Evolutionary conservation across 2,113 vertebrate species (phyloP).

Genomic region (Apistogramma diplotaenia): DNA sequence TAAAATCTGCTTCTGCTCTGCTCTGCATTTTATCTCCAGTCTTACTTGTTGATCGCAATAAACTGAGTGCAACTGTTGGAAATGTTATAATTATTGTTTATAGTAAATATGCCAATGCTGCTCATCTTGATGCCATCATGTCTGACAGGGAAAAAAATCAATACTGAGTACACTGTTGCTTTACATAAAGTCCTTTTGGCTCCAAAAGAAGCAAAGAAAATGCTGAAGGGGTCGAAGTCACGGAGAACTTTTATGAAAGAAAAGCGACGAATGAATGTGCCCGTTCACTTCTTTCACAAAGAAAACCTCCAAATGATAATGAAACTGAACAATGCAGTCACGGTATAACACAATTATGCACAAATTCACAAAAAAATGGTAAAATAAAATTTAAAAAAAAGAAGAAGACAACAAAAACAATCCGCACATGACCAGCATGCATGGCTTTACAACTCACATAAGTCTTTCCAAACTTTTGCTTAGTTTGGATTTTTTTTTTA

Average conservation of each 20-base stretch:
- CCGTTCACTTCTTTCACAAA: conserved; percentile 71
- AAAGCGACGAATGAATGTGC: conserved; percentile 63
- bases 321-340: conserved; percentile 83
- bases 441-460: conserved; percentile 80
- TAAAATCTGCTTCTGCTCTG: not conserved
- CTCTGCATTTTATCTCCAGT: conserved; percentile 24
- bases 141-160: conserved; percentile 11
- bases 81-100: not conserved
- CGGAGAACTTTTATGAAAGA: conserved; percentile 78
- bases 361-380: conserved; percentile 80
- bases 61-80: not conserved
- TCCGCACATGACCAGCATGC: conserved; percentile 94
- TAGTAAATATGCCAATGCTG: not conserved
- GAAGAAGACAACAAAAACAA: conserved; percentile 67
- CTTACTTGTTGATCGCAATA: conserved; percentile 62
- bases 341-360: conserved; percentile 81
- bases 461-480: conserved; percentile 66
- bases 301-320: conserved; percentile 80
- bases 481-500: conserved; percentile 65
- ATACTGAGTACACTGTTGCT: conserved; percentile 15
- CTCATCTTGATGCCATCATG: not conserved
- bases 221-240: conserved; percentile 51
- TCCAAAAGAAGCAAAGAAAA: conserved; percentile 14
- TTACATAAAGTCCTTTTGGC: conserved; percentile 13
- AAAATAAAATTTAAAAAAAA: conserved; percentile 69